phyloP scores from a whole-genome alignment of 1,140 invertebrate species.

The Polypedilum pembai region DNA sequence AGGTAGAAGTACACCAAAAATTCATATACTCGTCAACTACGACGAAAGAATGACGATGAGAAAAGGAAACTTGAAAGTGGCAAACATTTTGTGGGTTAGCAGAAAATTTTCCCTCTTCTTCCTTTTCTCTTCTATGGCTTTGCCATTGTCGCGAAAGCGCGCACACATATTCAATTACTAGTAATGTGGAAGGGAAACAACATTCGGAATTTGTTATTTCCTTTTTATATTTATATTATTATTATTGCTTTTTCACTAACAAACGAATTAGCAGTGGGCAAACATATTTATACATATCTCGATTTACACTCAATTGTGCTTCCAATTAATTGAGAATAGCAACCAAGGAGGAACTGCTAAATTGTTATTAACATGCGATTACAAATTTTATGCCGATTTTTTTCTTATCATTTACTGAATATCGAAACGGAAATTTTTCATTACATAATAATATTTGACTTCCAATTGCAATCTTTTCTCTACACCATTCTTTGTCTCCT shows the following conservation, averaged over 20 bases:
- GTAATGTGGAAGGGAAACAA: conserved; percentile 1
- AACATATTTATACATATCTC: conserved; percentile 3
- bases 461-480: neutral
- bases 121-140: neutral
- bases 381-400: neutral
- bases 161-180: neutral
- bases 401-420: conserved; percentile 9
- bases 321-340: conserved; percentile 18
- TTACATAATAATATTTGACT: neutral
- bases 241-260: neutral
- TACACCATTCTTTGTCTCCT: neutral
- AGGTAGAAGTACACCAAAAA: too few species aligned
- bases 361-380: conserved; percentile 3
- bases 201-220: conserved; percentile 11
- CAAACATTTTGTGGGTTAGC: neutral
- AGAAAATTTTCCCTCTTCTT: neutral
- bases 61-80: neutral
- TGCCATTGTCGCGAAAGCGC: neutral
- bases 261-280: neutral
- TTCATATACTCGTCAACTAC: too few species aligned
- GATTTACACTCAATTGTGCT: conserved; percentile 12
- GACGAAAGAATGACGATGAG: neutral
- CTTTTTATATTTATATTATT: neutral
- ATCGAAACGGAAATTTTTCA: conserved; percentile 8
- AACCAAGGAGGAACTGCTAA: neutral